Conservation (phyloP, 2,888 invertebrate species). For the Pemphredon lugubris region DNA sequence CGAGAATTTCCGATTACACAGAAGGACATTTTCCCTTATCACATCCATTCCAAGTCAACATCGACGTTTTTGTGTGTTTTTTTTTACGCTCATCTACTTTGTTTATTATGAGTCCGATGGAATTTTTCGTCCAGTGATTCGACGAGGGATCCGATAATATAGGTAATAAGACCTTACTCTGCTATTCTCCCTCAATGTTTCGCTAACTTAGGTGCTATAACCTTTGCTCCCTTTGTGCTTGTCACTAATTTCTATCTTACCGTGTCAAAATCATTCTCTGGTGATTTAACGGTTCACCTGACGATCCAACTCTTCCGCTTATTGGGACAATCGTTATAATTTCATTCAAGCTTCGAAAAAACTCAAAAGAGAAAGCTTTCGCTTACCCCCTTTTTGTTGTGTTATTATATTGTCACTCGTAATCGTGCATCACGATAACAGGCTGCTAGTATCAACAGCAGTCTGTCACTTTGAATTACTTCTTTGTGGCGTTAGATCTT, state of each 20-base stretch:
- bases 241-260: constrained; percentile 58
- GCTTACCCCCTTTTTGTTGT: constrained; percentile 17
- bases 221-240: constrained; percentile 69
- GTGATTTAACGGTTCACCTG: constrained; percentile 10
- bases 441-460: constrained; percentile 15
- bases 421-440: constrained; percentile 6
- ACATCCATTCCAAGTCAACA: constrained; percentile 64
- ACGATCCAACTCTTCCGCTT: not conserved
- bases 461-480: constrained; percentile 6
- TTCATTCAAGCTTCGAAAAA: not conserved
- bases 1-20: constrained; percentile 30
- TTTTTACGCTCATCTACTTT: constrained; percentile 67
- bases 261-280: constrained; percentile 43
- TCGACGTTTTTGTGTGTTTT: constrained; percentile 63
- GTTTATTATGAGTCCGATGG: constrained; percentile 74
- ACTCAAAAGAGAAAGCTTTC: constrained; percentile 1
- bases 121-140: constrained; percentile 69
- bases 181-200: constrained; percentile 50
- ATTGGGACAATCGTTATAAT: constrained; percentile 1
- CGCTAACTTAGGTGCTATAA: constrained; percentile 66
- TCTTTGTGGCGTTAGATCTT: no score
- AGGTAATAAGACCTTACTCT: constrained; percentile 67
- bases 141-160: constrained; percentile 68
- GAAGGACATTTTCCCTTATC: constrained; percentile 49
- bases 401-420: constrained; percentile 22